These are phyloP conservation scores for Bombus superbus DNA, from an alignment of 1,140 invertebrate species.

Conservation along the genomic window DNA sequence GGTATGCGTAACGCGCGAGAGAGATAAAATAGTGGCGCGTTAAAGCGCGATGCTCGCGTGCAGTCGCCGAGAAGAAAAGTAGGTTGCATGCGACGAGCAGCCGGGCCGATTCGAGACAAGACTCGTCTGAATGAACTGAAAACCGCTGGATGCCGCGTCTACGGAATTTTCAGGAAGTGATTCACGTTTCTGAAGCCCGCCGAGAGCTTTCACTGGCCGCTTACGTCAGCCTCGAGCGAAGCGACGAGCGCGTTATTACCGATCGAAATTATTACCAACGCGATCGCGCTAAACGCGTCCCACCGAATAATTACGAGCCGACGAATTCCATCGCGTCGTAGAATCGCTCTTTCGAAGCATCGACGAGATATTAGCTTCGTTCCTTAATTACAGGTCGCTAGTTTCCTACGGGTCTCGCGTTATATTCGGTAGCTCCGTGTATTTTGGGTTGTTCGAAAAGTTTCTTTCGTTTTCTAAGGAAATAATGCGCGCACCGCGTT, in stretches of 20 bases:
- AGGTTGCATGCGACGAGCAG: slow-evolving; percentile 1
- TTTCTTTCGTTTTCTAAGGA: too few relatives aligned
- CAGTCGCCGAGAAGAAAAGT: slow-evolving; percentile 32
- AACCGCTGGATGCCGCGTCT: slow-evolving; percentile 16
- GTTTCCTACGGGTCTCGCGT: too few relatives aligned
- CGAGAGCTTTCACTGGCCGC: slow-evolving; percentile 55
- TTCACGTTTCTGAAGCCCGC: slow-evolving; percentile 30
- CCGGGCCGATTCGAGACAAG: background rate
- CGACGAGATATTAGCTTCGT: background rate
- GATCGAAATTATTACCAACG: slow-evolving; percentile 30
- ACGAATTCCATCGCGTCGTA: background rate
- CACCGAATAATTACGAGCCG: background rate
- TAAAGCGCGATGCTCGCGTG: background rate
- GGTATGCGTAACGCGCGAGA: too few relatives aligned
- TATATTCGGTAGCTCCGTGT: background rate
- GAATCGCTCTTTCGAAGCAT: background rate
- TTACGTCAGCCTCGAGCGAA: slow-evolving; percentile 56
- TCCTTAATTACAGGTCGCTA: background rate
- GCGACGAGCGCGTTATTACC: slow-evolving; percentile 49
- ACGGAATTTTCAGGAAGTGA: slow-evolving; percentile 65
- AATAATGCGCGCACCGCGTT: too few relatives aligned
- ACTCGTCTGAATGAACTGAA: slow-evolving; percentile 18
- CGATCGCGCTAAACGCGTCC: too few relatives aligned
- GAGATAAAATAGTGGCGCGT: background rate
- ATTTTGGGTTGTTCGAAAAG: too few relatives aligned